Percentiles rank a stretch among this genome's conserved stretches.
These are phyloP conservation scores for Craniophora ligustri DNA, from an alignment of 2,888 invertebrate genomes.

Conservation along the genomic window DNA sequence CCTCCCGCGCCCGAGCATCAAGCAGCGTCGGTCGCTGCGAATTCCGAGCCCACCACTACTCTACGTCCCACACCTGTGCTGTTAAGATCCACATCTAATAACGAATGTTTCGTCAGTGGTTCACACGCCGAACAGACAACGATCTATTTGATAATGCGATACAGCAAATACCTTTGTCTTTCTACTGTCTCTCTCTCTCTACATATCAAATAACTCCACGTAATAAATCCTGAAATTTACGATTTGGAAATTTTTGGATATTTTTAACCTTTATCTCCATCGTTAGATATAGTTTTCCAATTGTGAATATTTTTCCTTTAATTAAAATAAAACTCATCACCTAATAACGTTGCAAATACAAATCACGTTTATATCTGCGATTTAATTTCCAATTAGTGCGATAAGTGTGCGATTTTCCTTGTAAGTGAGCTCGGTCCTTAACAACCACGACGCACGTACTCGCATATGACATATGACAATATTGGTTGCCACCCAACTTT, in stretches of 20 bases:
- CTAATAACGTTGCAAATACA: slow-evolving; percentile 3
- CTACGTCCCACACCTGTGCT: slow-evolving; percentile 63
- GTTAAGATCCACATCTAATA: slow-evolving; percentile 42
- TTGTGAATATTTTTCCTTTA: too few relatives aligned
- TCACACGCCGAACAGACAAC: not conserved
- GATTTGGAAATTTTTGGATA: not conserved
- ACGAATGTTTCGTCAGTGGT: slow-evolving; percentile 20
- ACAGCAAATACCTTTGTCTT: too few relatives aligned
- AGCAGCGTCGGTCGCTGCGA: slow-evolving; percentile 70
- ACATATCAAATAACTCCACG: too few relatives aligned
- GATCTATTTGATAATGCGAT: not conserved
- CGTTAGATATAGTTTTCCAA: too few relatives aligned
- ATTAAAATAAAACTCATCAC: too few relatives aligned
- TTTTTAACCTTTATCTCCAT: not conserved
- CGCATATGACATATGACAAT: slow-evolving; percentile 40
- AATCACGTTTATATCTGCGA: slow-evolving; percentile 8
- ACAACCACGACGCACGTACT: slow-evolving; percentile 14
- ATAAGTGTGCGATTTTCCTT: slow-evolving; percentile 2
- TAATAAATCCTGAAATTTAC: too few relatives aligned
- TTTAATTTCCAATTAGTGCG: not conserved
- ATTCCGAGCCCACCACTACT: slow-evolving; percentile 78
- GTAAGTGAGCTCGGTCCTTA: slow-evolving; percentile 25
- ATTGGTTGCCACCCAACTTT: slow-evolving; percentile 56
- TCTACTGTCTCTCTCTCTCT: too few relatives aligned
- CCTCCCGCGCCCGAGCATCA: slow-evolving; percentile 71